These are phyloP conservation scores for Schizopygopsis pylzovi DNA, from an alignment of 2,797 vertebrate species.

Conservation along the genomic window DNA sequence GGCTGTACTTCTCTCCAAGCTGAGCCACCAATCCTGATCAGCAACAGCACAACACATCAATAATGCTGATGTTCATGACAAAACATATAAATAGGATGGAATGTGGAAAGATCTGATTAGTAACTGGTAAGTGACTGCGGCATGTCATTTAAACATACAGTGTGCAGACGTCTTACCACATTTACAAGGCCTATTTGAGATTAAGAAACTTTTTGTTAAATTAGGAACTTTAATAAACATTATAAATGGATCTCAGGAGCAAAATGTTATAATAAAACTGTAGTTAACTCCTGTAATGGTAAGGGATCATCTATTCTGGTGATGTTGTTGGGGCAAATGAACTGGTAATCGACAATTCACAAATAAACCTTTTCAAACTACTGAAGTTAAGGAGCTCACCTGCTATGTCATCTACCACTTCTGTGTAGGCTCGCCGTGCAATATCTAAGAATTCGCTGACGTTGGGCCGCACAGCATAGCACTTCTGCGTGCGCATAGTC, in stretches of 20 bases:
- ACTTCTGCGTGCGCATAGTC: slow-evolving; percentile 96
- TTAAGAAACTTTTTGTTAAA: neutral
- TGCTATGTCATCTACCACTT: slow-evolving; percentile 97
- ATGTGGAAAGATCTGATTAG: neutral
- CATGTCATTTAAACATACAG: neutral
- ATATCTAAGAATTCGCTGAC: slow-evolving; percentile 96
- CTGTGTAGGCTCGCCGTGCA: slow-evolving; percentile 91
- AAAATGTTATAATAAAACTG: neutral
- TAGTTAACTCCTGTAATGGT: neutral
- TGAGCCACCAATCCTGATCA: slow-evolving; percentile 87
- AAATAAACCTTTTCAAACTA: neutral
- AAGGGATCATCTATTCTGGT: neutral
- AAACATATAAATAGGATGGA: slow-evolving; percentile 3
- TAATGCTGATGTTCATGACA: neutral
- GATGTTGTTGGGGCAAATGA: neutral
- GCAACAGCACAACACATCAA: slow-evolving; percentile 2
- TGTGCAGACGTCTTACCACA: neutral
- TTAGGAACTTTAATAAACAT: neutral
- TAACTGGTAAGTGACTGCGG: neutral
- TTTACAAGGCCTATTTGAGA: neutral
- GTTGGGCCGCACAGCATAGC: slow-evolving; percentile 93
- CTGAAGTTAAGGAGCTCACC: slow-evolving; percentile 71
- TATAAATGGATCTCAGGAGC: neutral
- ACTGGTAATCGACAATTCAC: neutral
- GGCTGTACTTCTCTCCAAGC: slow-evolving; percentile 85